These are phyloP conservation scores for Andinoacara biseriatus DNA, from an alignment of 2,113 vertebrate genomes.

Conservation along the genomic window DNA sequence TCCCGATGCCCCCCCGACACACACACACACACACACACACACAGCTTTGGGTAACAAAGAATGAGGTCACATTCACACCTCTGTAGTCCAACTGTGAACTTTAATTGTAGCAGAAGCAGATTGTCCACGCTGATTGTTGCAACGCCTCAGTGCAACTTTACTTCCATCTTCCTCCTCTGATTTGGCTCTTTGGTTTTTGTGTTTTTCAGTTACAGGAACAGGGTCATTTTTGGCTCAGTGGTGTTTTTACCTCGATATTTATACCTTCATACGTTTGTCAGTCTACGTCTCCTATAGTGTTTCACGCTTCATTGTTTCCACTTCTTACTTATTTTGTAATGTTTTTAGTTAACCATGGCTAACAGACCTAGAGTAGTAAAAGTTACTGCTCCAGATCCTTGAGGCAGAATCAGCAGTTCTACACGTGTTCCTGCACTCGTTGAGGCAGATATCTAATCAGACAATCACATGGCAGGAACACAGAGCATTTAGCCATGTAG, in stretches of 20 bases:
- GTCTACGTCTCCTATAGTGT: background rate
- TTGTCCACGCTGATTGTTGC: background rate
- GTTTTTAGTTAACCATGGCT: accelerated
- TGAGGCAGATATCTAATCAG: background rate
- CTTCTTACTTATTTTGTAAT: background rate
- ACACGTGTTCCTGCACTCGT: background rate
- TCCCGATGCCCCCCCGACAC: too few relatives aligned
- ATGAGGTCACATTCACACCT: background rate
- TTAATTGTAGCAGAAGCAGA: background rate
- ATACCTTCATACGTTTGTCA: accelerated
- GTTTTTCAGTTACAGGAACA: background rate
- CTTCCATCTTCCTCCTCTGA: background rate
- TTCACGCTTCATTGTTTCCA: background rate
- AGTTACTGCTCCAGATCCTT: background rate
- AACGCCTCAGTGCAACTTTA: background rate
- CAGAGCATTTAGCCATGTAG: background rate
- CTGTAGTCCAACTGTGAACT: background rate
- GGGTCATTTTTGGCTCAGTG: accelerated
- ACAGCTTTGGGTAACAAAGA: background rate
- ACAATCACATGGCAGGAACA: background rate
- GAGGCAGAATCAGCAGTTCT: accelerated
- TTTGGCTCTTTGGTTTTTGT: background rate
- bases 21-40: too few relatives aligned
- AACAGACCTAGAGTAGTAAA: background rate
- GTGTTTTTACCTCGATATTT: background rate